These are phyloP conservation scores for Sinella curviseta DNA, from an alignment of 1,140 invertebrate genomes.

Conservation along the genomic window DNA sequence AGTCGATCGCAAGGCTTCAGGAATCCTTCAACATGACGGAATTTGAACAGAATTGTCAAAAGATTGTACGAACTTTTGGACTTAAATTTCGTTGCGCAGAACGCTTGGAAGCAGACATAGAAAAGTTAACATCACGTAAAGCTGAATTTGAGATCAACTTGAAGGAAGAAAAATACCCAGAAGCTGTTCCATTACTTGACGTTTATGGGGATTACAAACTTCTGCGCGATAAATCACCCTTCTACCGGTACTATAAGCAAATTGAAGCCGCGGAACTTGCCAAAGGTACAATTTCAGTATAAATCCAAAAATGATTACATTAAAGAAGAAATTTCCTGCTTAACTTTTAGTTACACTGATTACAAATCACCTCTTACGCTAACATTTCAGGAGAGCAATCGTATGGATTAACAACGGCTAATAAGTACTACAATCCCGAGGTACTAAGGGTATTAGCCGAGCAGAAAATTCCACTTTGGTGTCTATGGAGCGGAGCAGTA, in stretches of 20 bases:
- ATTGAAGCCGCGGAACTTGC: not conserved
- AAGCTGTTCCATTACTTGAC: not conserved
- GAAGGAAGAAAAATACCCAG: not conserved
- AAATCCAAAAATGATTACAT: not conserved
- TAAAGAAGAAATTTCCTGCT: too few relatives aligned
- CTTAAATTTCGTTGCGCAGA: not conserved
- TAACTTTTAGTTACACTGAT: too few relatives aligned
- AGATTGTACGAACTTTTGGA: not conserved
- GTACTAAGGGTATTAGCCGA: not conserved
- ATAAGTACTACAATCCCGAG: not conserved
- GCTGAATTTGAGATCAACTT: not conserved
- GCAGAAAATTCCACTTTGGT: not conserved
- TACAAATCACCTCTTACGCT: too few relatives aligned
- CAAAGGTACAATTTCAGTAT: not conserved
- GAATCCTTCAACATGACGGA: not conserved
- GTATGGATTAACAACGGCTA: too few relatives aligned
- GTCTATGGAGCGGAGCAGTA: not conserved
- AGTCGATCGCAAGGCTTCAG: not conserved
- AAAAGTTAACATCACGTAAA: not conserved
- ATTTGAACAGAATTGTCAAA: not conserved
- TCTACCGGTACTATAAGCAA: not conserved
- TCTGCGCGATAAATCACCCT: not conserved
- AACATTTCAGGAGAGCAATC: too few relatives aligned
- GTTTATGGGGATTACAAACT: not conserved
- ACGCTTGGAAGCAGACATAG: not conserved